These are phyloP conservation scores for Cantharis rufa DNA, from an alignment of 2,888 invertebrate genomes.

Conservation along the genomic window DNA sequence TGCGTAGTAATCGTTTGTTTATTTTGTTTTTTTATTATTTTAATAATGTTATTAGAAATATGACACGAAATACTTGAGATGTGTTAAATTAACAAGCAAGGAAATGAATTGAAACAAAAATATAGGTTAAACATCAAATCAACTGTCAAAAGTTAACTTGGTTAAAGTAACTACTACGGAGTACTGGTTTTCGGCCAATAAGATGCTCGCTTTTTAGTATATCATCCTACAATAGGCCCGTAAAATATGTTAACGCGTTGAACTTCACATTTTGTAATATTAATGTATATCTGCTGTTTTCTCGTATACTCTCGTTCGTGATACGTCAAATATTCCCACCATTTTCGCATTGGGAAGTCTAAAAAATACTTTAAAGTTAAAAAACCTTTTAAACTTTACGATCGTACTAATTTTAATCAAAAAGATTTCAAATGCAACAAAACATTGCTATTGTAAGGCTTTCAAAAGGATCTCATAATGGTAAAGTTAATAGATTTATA, in stretches of 20 bases:
- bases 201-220: neutral
- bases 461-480: neutral
- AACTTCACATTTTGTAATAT: neutral
- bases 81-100: neutral
- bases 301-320: neutral
- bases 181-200: neutral
- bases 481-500: neutral
- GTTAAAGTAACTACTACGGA: neutral
- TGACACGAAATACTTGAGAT: neutral
- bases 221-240: neutral
- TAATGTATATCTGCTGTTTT: neutral
- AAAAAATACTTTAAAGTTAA: neutral
- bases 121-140: neutral
- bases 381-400: neutral
- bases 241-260: neutral
- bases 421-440: neutral
- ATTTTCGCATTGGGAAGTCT: neutral
- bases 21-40: neutral
- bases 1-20: too few species aligned
- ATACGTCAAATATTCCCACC: neutral
- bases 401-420: neutral
- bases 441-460: neutral
- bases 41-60: neutral
- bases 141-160: neutral
- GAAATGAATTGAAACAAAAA: neutral